Base-by-base conservation (phyloP, 2,113 vertebrate species). In the Etheostoma cragini region DNA sequence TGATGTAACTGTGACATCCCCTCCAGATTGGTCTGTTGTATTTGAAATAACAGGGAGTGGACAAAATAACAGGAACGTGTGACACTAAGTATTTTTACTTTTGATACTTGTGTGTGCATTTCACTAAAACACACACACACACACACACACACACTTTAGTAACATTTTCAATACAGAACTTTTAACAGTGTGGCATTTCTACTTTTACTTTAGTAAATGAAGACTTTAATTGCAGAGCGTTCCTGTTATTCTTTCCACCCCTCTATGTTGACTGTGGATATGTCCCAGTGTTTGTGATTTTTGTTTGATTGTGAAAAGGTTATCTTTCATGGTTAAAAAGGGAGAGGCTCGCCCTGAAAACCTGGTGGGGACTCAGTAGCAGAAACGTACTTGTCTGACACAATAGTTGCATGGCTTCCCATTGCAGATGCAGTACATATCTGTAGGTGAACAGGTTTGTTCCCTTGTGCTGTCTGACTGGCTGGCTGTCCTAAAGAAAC, bases 291-390 rank as follows among this genome's bases (percentile, higher is more conserved):
- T 72, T 35, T 53, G 13, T 42, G 49, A 53, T 54, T 13, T 49
- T 19, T 64, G 10, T 42, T 47, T 33, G 56, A 3, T 10, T 38
- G 42, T 12, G 4, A 49, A 69, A 60, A 3, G 33, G 24, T 24
- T 47, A 61, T 86, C 57, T 50, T 42, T 72, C 16, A 56, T 4
- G 2, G 62, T 56, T 69, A 62, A 69, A 84, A 70, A 62, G 24
- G 26, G 47, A 61, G n/a, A 54, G 57, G 46, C 61, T 63, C n/a
- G 14, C 22, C 66, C 49, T 60, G 19, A 45, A 30, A 24, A 15
- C 16, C n/a, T n/a, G 38, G 11, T n/a, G 45, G 52, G 22, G 33
- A 68, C 38, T 77, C 33, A 0, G 45, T 7, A 7, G 21, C 8
- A 70, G 73, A 15, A 49, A 53, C 33, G 42, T 0, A 60, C 13